Evolutionary conservation across 2,113 vertebrate species (phyloP), one percentile per base, ranked within the genome.

Genomic region (Tylochromis polylepis): DNA sequence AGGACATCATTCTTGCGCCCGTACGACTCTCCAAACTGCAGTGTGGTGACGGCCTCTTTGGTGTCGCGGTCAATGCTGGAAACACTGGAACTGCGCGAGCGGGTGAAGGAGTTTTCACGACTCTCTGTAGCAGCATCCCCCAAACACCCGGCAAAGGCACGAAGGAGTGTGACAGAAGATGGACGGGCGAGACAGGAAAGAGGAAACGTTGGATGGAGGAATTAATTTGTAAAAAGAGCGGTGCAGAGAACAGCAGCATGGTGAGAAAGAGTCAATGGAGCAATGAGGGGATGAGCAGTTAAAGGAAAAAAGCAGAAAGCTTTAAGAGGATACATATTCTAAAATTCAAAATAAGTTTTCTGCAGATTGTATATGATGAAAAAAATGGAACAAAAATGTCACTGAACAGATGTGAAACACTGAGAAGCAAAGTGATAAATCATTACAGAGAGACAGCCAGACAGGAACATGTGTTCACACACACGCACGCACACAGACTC

Each of bases 1-100:
- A 96, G 86, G 0, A 93, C 90, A 67, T 99, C 98, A 0, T 95
- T 97, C 94, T 98, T 99, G 22, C 97, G 96, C 43, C 97, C 96
- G 29, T 97, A 99, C 10, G 98, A 98, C 86, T 99, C 98, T 90
- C 97, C 97, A 82, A 99, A 98, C 93, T 97, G 97, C 88, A 99
- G 85, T 10, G 98, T 97, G 70, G 98, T 99, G 85, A 99, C 96
- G 1, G 98, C 96, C 94, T 99, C 98, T 90, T 99, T 99, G 3
- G 98, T 96, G 91, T 99, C 98, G 81, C 97, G 97, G 95, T 99
- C 98, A 20, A 99, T 99, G 82, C 99, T 99, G 93, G 97, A 99
- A 87, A 99, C 97, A 0, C 98, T 99, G 94, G 98, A 99, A 87
- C 99, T 99, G 90, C 98, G 97, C 0, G 99, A 99, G 81, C 97